Percentiles rank a stretch among this genome's conserved stretches.
Conservation (phyloP, 2,888 invertebrate genomes). For the Drosophila mercatorum region DNA sequence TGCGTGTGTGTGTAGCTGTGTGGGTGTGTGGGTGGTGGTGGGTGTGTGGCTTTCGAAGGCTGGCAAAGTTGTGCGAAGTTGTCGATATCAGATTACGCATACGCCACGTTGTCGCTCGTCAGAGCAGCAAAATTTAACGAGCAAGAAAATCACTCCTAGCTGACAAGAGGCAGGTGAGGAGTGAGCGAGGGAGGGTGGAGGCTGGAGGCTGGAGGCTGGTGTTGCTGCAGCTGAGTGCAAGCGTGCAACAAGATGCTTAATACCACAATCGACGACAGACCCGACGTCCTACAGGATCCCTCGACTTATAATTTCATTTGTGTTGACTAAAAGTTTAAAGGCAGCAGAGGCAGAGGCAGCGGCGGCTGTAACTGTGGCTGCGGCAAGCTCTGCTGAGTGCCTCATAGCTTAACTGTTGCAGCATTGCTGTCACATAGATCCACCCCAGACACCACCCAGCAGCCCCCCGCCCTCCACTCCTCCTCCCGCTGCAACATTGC, state of each 20-base stretch:
- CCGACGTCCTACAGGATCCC: conserved; percentile 27
- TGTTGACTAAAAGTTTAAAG: conserved; percentile 55
- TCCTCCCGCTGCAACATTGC: conserved; percentile 14
- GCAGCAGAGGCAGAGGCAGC: conserved; percentile 7
- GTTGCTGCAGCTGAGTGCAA: conserved; percentile 2
- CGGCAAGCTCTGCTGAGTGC: background rate
- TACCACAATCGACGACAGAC: conserved; percentile 35
- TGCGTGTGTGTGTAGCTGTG: background rate
- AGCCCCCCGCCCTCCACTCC: background rate
- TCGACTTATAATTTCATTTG: conserved; percentile 75
- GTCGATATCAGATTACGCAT: conserved; percentile 73
- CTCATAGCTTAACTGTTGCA: conserved; percentile 46
- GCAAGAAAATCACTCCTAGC: conserved; percentile 67
- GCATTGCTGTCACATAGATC: conserved; percentile 10
- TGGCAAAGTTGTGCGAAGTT: conserved; percentile 34
- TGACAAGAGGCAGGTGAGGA: background rate
- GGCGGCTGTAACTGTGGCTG: background rate
- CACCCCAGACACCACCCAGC: background rate
- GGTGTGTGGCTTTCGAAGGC: conserved; percentile 23
- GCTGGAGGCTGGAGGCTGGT: too few relatives aligned
- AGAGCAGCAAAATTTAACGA: conserved; percentile 68
- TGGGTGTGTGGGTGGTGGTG: conserved; percentile 9
- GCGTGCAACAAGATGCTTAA: conserved; percentile 32
- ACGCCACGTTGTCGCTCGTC: conserved; percentile 64
- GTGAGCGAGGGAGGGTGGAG: background rate